Evolutionary conservation across 2,113 vertebrate genomes (phyloP), one percentile per base, ranked within the genome.

Genomic region (Anoplopoma fimbria): DNA sequence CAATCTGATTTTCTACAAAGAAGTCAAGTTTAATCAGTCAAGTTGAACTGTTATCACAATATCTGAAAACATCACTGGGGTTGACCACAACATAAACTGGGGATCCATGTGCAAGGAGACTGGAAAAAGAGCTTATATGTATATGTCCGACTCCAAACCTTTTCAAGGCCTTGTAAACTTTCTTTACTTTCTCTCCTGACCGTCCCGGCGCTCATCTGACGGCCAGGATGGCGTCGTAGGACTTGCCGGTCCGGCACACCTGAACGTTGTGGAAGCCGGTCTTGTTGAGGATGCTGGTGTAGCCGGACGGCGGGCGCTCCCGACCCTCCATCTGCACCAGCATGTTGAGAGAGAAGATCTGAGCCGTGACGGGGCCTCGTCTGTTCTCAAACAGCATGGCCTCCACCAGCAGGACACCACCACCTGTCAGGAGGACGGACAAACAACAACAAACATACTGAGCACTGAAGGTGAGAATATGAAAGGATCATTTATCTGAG

Each of bases 301-400:
- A 95, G 38, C 93, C 74, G 2, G 94, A 95, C 0, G 93, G 88
- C 1, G 92, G 74, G 10, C 91, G 91, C 83, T 96, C 95, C 23
- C 91, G 88, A 33, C 95, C 95, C 85, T 94, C 85, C 0, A 83
- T 69, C 87, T 95, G 94, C 55, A 95, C 89, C 90, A 96, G 82
- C 95, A 96, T 96, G 93, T 94, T 95, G 72, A 96, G 93, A 62
- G 94, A 96, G 88, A 93, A 94, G 73, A 93, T 78, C 91, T 95
- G 95, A 61, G 93, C 88, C 53, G 82, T 90, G 84, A 95, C 49
- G 1, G 95, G 94, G 0, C 95, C 95, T 6, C 89, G 83, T 2
- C 84, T 88, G 90, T 94, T 95, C 80, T 96, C 94, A 65, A 93
- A 91, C 71, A 96, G 55, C 90, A 93, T 25, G 12, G 93, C 92